Percentiles rank a stretch among this genome's conserved stretches.
Conservation (phyloP, 2,888 invertebrate species). For the Drosophila paranaensis region DNA sequence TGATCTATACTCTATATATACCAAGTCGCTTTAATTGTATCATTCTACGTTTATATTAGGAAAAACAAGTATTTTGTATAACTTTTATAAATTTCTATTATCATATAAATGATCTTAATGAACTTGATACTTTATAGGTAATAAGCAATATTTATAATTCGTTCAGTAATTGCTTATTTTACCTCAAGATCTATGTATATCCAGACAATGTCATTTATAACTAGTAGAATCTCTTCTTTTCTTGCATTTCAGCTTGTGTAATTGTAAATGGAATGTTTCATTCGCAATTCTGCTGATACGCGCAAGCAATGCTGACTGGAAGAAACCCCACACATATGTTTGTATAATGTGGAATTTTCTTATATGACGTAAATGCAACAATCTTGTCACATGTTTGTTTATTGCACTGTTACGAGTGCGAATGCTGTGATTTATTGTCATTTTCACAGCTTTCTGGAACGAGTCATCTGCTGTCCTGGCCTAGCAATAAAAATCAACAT, state of each 20-base stretch:
- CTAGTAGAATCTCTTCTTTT: too few relatives aligned
- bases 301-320: not conserved
- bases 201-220: not conserved
- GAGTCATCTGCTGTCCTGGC: not conserved
- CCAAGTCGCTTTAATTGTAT: not conserved
- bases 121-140: not conserved
- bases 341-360: conserved; percentile 6
- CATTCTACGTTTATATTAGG: not conserved
- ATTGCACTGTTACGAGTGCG: conserved; percentile 19
- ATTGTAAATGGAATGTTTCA: not conserved
- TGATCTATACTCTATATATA: not conserved
- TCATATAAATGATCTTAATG: not conserved
- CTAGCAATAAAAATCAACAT: not conserved
- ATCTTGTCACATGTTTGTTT: conserved; percentile 11
- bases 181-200: not conserved
- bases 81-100: too few relatives aligned
- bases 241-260: not conserved
- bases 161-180: not conserved
- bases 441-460: conserved; percentile 14
- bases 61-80: not conserved
- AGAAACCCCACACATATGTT: not conserved
- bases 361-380: conserved; percentile 22
- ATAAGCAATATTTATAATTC: not conserved
- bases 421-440: conserved; percentile 25
- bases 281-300: conserved; percentile 1